These are phyloP conservation scores for Ahaetulla prasina DNA, from an alignment of 2,113 vertebrate genomes.

Conservation along the genomic window DNA sequence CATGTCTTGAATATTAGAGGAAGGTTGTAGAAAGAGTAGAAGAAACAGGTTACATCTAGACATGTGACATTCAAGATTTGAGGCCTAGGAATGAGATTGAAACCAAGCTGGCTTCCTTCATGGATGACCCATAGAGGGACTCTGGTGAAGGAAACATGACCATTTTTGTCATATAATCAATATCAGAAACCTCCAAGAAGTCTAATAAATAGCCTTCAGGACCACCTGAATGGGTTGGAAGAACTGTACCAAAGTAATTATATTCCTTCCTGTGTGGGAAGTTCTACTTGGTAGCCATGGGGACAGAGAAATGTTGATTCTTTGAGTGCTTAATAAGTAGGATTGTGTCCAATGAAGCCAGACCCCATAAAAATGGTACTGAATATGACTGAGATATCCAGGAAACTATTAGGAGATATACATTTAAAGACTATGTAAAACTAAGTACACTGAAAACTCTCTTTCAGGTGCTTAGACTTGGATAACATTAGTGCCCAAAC, in stretches of 20 bases:
- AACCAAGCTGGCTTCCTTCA: not conserved
- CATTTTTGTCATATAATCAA: not conserved
- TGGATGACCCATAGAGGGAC: not conserved
- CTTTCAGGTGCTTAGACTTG: not conserved
- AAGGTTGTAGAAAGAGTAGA: not conserved
- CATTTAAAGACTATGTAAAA: not conserved
- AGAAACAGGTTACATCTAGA: not conserved
- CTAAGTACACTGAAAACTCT: not conserved
- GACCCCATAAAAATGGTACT: not conserved
- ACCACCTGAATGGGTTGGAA: not conserved
- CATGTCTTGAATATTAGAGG: not conserved
- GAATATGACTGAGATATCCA: not conserved
- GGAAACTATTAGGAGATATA: not conserved
- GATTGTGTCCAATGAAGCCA: not conserved
- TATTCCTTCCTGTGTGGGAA: not conserved
- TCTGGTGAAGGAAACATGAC: not conserved
- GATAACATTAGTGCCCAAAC: not conserved
- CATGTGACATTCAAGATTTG: not conserved
- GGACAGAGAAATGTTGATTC: not conserved
- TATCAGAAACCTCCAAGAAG: not conserved
- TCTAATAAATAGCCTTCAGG: not conserved
- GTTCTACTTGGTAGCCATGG: not conserved
- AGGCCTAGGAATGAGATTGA: not conserved
- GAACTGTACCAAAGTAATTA: not conserved
- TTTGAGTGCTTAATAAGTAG: not conserved